These are phyloP conservation scores for Sciurus vulgaris DNA, from an alignment of 2,797 vertebrate genomes.

Conservation along the genomic window DNA sequence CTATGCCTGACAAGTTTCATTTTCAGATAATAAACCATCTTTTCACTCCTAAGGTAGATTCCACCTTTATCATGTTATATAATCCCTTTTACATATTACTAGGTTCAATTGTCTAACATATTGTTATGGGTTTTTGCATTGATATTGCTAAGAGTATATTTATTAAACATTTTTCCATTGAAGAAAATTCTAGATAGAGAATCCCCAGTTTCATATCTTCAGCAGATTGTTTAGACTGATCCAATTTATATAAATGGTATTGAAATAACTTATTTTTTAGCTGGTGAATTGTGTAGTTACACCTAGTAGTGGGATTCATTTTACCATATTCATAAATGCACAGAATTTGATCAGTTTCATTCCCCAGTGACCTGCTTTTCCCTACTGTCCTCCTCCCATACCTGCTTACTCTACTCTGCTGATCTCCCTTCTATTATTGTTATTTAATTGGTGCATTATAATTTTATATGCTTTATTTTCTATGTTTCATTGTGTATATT, in stretches of 20 bases:
- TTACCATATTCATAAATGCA: too few relatives aligned
- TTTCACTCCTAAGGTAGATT: neutral
- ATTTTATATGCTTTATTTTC: too few relatives aligned
- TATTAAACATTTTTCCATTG: constrained; percentile 2
- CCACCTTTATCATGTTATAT: neutral
- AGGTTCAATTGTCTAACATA: neutral
- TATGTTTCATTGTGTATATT: too few relatives aligned
- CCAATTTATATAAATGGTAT: constrained; percentile 15
- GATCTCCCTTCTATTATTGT: too few relatives aligned
- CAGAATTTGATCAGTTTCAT: too few relatives aligned
- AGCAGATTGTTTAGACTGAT: neutral
- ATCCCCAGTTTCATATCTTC: neutral
- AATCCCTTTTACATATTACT: neutral
- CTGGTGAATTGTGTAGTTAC: too few relatives aligned
- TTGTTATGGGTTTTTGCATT: neutral
- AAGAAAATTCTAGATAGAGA: constrained; percentile 3
- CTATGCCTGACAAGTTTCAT: neutral
- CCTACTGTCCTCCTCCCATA: too few relatives aligned
- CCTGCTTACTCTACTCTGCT: too few relatives aligned
- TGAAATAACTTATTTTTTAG: neutral
- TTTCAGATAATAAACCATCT: neutral
- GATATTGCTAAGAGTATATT: neutral
- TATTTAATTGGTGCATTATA: too few relatives aligned
- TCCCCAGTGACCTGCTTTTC: too few relatives aligned
- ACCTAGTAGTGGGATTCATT: too few relatives aligned